Evolutionary conservation across 1,140 invertebrate species (phyloP).

Genomic region (Atta cephalotes): DNA sequence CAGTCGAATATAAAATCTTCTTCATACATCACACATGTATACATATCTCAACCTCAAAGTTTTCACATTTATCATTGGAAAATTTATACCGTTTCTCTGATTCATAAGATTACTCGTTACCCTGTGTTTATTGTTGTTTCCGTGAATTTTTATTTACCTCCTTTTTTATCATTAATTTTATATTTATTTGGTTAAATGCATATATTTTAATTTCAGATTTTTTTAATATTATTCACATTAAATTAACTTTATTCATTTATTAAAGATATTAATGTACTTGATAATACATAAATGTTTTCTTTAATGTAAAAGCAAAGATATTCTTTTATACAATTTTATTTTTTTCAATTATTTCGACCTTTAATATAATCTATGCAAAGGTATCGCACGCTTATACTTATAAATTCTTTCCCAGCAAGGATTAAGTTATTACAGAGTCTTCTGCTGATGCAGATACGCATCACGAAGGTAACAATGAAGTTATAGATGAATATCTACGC

Average conservation of each 20-base stretch:
- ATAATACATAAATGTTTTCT: background rate
- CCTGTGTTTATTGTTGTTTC: background rate
- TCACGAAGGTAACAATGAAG: slow-evolving; percentile 45
- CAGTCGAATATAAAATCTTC: slow-evolving; percentile 30
- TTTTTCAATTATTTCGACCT: slow-evolving; percentile 7
- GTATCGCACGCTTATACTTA: background rate
- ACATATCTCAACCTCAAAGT: background rate
- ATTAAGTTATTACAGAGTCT: slow-evolving; percentile 44
- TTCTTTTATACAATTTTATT: slow-evolving; percentile 1
- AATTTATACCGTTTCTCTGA: background rate
- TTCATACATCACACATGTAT: background rate
- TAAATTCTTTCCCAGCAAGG: slow-evolving; percentile 23
- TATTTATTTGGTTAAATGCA: background rate
- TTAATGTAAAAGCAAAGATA: background rate
- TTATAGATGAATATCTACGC: slow-evolving; percentile 39
- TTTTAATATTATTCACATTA: background rate
- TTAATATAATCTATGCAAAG: slow-evolving; percentile 22
- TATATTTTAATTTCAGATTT: background rate
- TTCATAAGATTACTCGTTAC: background rate
- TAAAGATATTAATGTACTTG: background rate
- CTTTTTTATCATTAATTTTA: background rate
- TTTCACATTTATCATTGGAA: slow-evolving; percentile 5
- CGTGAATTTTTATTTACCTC: background rate
- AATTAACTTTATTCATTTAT: background rate
- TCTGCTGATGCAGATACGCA: slow-evolving; percentile 26